Base-by-base conservation (phyloP, 2,888 invertebrate species). In the Polylopha cassiicola region DNA sequence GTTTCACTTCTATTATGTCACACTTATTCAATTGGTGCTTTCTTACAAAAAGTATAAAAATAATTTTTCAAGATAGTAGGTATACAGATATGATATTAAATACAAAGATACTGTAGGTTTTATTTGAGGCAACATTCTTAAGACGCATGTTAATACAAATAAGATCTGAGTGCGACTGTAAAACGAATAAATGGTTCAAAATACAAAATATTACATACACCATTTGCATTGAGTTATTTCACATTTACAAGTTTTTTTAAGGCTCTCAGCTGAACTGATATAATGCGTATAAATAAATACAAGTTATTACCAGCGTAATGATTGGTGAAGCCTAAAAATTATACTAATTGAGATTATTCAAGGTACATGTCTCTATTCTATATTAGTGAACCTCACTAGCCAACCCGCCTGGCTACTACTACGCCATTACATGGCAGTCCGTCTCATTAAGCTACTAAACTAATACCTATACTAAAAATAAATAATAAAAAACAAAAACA, bases 271-370 rank as follows among this genome's bases (percentile, higher is more conserved):
- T n/a, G n/a, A n/a, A n/a, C n/a, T n/a, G n/a, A n/a, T n/a, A n/a
- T n/a, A n/a, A n/a, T n/a, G n/a, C n/a, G n/a, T n/a, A n/a, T n/a
- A n/a, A n/a, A n/a, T n/a, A n/a, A n/a, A n/a, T n/a, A n/a, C n/a
- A n/a, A n/a, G n/a, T n/a, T n/a, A n/a, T n/a, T n/a, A n/a, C n/a
- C n/a, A n/a, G n/a, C n/a, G n/a, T 7, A 10, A 15, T 18, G 20
- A 15, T 30, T 1, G 14, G 28, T 37, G 32, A 43, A 37, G 16
- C 46, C 47, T 44, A 54, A 55, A 36, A 53, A 57, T 55, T 65
- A 73, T 53, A 55, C 65, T 76, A 76, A 65, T 66, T 80, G 82
- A 84, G 80, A 82, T 84, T 80, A 76, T 78, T 73, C 50, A 74
- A 79, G 77, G 77, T 80, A 81, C 71, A 73, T 57, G 47, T 54